A percentile compares a stretch with the other conserved stretches of the same genome.
Evolutionary conservation across 2,113 vertebrate species (phyloP).

Genomic region (Polyodon spathula): DNA sequence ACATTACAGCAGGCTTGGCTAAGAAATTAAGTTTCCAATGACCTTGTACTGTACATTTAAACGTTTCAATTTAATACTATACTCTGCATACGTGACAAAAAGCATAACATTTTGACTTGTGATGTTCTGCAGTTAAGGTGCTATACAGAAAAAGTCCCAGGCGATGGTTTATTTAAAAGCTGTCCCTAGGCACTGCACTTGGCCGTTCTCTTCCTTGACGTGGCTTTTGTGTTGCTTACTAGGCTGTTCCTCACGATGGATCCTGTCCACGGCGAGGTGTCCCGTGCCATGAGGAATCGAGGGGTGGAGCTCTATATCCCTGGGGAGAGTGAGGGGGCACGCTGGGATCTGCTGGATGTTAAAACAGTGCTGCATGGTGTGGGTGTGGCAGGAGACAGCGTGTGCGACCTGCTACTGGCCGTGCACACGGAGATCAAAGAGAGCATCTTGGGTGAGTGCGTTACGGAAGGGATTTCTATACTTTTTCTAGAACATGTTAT

Average conservation of each 20-base stretch:
- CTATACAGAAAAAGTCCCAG: too few species aligned
- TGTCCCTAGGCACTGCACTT: not conserved
- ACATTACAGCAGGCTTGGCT: too few species aligned
- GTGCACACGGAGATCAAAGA: conserved; percentile 68
- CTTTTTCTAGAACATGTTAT: too few species aligned
- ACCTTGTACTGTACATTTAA: too few species aligned
- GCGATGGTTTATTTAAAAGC: not conserved
- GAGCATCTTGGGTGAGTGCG: conserved; percentile 66
- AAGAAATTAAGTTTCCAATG: too few species aligned
- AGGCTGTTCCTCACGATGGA: conserved; percentile 96
- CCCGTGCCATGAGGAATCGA: conserved; percentile 93
- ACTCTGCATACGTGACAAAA: too few species aligned
- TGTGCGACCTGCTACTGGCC: conserved; percentile 72
- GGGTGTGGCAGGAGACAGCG: conserved; percentile 72
- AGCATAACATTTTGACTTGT: too few species aligned
- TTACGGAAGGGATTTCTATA: not conserved
- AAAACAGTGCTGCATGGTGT: conserved; percentile 76
- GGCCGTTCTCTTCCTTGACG: not conserved
- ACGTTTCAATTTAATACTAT: too few species aligned
- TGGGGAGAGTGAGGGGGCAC: conserved; percentile 61
- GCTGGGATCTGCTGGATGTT: conserved; percentile 67
- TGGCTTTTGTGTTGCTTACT: conserved; percentile 2
- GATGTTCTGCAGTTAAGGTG: too few species aligned
- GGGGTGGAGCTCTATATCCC: conserved; percentile 86
- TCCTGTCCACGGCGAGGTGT: conserved; percentile 88